These are phyloP conservation scores for Cephonodes hylas DNA, from an alignment of 2,888 invertebrate genomes.

Conservation along the genomic window DNA sequence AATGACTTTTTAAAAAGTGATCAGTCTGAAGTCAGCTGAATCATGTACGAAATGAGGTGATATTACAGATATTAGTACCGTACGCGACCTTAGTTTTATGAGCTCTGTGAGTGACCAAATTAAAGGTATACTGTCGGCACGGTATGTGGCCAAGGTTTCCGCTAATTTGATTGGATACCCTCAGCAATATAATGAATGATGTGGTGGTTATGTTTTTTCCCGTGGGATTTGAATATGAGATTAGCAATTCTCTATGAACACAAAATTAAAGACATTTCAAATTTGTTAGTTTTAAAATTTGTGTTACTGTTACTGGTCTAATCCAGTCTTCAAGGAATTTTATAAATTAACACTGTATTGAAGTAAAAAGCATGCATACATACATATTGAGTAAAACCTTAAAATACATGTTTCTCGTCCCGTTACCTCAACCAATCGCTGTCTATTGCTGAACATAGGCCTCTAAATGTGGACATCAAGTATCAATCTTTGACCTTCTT, in stretches of 20 bases:
- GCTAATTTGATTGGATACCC: neutral
- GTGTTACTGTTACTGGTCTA: neutral
- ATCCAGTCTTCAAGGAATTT: neutral
- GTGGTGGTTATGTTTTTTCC: neutral
- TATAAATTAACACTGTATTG: neutral
- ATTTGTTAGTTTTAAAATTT: neutral
- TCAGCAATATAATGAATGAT: neutral
- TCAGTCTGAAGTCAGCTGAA: constrained; percentile 24
- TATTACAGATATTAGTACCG: constrained; percentile 35
- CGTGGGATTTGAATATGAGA: no score
- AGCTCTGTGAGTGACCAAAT: constrained; percentile 27
- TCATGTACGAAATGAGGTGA: constrained; percentile 32
- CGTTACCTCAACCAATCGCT: no score
- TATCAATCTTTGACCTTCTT: no score
- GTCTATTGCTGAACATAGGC: no score
- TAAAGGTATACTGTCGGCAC: neutral
- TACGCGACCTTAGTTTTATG: constrained; percentile 28
- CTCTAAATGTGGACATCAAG: no score
- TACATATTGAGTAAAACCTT: no score
- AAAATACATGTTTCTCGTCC: no score
- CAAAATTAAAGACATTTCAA: neutral
- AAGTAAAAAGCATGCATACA: no score
- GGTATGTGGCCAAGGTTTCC: constrained; percentile 1
- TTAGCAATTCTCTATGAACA: no score
- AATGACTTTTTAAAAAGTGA: constrained; percentile 27